phyloP scores from a whole-genome alignment of 2,888 invertebrate species.

The Ormyrus rosae region DNA sequence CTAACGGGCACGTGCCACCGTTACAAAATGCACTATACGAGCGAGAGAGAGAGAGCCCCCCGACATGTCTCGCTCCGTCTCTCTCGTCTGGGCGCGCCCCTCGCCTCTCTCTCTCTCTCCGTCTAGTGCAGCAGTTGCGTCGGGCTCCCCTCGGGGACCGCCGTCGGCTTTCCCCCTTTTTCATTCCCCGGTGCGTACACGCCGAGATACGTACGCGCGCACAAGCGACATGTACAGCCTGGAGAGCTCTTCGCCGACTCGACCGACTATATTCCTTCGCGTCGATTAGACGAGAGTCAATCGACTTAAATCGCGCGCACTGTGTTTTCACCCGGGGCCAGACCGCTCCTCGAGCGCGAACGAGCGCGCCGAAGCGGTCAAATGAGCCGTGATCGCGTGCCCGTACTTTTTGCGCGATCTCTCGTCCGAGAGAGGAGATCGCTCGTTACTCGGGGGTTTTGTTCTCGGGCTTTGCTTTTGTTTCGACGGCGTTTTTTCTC shows the following conservation, averaged over 20 bases:
- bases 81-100: constrained; percentile 38
- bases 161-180: constrained; percentile 29
- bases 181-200: constrained; percentile 8
- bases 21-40: constrained; percentile 64
- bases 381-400: constrained; percentile 30
- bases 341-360: not conserved
- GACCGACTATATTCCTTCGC: not conserved
- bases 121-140: constrained; percentile 39
- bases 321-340: constrained; percentile 1
- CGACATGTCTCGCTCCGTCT: constrained; percentile 43
- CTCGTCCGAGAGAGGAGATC: not conserved
- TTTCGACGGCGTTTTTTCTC: not conserved
- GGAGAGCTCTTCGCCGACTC: not conserved
- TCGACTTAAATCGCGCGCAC: constrained; percentile 28
- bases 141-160: constrained; percentile 31
- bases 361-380: constrained; percentile 5
- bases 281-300: constrained; percentile 49
- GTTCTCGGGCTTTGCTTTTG: not conserved
- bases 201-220: not conserved
- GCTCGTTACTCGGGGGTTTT: not conserved
- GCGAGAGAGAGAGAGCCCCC: constrained; percentile 30
- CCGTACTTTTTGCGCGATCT: not conserved
- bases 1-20: constrained; percentile 69
- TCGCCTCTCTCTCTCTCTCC: constrained; percentile 22
- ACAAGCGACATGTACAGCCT: not conserved